These are phyloP conservation scores for Montipora foliosa DNA, from an alignment of 64 coral and sea anemone genomes.

Conservation along the genomic window DNA sequence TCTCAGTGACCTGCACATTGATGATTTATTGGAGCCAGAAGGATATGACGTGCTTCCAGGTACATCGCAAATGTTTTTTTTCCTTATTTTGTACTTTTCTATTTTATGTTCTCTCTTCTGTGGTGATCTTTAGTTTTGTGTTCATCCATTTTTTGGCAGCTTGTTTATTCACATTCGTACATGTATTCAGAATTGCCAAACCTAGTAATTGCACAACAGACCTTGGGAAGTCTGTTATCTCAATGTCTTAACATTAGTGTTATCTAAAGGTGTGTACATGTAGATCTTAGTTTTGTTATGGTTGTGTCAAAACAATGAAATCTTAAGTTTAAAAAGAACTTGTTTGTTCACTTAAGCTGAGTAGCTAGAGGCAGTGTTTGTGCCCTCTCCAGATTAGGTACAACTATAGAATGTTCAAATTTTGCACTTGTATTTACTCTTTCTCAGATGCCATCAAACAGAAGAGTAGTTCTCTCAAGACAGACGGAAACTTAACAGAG, in stretches of 20 bases:
- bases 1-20: conserved; percentile 86
- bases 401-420: neutral
- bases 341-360: too few species aligned
- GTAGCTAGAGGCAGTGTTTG: too few species aligned
- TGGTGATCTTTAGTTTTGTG: neutral
- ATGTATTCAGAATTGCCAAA: too few species aligned
- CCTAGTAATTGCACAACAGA: too few species aligned
- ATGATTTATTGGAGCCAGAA: conserved; percentile 93
- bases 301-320: too few species aligned
- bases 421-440: neutral
- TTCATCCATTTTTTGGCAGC: neutral
- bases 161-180: neutral
- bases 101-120: neutral
- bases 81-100: neutral
- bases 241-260: too few species aligned
- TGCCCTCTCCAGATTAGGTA: too few species aligned
- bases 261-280: too few species aligned
- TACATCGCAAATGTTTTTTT: neutral
- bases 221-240: too few species aligned
- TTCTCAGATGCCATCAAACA: conserved; percentile 2
- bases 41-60: conserved; percentile 84
- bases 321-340: too few species aligned
- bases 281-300: too few species aligned
- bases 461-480: conserved; percentile 18
- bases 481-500: conserved; percentile 29